phyloP scores from a whole-genome alignment of 2,113 vertebrate genomes.

The Anoplopoma fimbria region DNA sequence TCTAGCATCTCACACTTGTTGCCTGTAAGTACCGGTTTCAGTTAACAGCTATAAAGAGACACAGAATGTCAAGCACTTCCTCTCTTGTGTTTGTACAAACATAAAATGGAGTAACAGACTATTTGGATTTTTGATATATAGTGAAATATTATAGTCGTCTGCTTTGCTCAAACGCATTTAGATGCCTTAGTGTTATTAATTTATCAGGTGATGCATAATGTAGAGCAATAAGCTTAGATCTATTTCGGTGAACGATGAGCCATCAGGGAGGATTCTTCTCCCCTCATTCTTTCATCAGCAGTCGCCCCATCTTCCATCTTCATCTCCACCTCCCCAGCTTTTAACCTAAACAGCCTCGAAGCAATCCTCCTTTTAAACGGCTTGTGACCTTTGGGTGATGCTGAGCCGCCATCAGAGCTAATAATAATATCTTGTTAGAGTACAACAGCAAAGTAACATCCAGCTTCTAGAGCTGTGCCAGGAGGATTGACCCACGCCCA shows the following conservation, averaged over 20 bases:
- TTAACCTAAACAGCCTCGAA: conserved; percentile 47
- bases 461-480: conserved; percentile 30
- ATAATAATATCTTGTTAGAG: conserved; percentile 69
- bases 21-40: not conserved
- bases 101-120: not conserved
- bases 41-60: not conserved
- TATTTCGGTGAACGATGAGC: conserved; percentile 24
- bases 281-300: conserved; percentile 21
- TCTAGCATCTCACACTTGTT: conserved; percentile 13
- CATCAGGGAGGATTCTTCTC: conserved; percentile 17
- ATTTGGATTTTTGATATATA: not conserved
- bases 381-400: conserved; percentile 63
- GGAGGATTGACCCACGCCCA: conserved; percentile 35
- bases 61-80: not conserved
- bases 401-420: conserved; percentile 55
- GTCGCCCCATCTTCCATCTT: conserved; percentile 22
- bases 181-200: conserved; percentile 5
- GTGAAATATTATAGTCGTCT: not conserved
- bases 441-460: conserved; percentile 46
- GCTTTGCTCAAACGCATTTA: conserved; percentile 8
- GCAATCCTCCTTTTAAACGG: conserved; percentile 40
- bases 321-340: conserved; percentile 15
- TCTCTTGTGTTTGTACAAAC: not conserved
- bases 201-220: conserved; percentile 2
- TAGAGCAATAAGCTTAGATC: conserved; percentile 6